Percentiles rank a stretch among this genome's conserved stretches.
Conservation (phyloP, 2,113 vertebrate species). For the Phrynocephalus versicolor region DNA sequence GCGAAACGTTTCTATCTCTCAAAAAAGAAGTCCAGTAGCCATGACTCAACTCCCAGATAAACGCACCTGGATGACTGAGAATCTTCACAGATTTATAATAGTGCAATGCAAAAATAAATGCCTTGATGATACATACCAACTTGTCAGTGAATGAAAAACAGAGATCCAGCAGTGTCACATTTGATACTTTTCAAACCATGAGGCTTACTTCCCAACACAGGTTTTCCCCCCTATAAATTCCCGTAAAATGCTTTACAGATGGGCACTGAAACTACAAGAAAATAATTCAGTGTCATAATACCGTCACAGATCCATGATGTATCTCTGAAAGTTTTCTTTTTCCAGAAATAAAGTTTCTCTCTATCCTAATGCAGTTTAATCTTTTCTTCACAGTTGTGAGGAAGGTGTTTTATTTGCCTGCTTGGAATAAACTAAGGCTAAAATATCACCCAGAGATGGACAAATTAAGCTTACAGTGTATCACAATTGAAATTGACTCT, state of each 20-base stretch:
- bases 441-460: no score
- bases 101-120: slow-evolving; percentile 46
- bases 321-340: background rate
- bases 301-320: slow-evolving; percentile 22
- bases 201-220: slow-evolving; percentile 23
- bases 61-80: no score
- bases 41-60: no score
- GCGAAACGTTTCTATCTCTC: no score
- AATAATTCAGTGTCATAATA: slow-evolving; percentile 25
- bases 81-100: slow-evolving; percentile 53
- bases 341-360: slow-evolving; percentile 18
- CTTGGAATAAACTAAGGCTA: background rate
- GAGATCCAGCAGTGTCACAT: slow-evolving; percentile 33
- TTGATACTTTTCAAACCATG: slow-evolving; percentile 43
- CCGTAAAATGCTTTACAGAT: slow-evolving; percentile 50
- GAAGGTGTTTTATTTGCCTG: slow-evolving; percentile 30
- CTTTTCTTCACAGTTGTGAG: slow-evolving; percentile 26
- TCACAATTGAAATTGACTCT: slow-evolving; percentile 1
- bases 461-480: background rate
- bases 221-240: slow-evolving; percentile 16
- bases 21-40: slow-evolving; percentile 45
- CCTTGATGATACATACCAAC: slow-evolving; percentile 28
- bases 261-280: slow-evolving; percentile 40
- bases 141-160: slow-evolving; percentile 40
- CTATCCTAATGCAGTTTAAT: slow-evolving; percentile 21